These are phyloP conservation scores for Centrocercus urophasianus DNA, from an alignment of 2,113 vertebrate genomes.

Conservation along the genomic window DNA sequence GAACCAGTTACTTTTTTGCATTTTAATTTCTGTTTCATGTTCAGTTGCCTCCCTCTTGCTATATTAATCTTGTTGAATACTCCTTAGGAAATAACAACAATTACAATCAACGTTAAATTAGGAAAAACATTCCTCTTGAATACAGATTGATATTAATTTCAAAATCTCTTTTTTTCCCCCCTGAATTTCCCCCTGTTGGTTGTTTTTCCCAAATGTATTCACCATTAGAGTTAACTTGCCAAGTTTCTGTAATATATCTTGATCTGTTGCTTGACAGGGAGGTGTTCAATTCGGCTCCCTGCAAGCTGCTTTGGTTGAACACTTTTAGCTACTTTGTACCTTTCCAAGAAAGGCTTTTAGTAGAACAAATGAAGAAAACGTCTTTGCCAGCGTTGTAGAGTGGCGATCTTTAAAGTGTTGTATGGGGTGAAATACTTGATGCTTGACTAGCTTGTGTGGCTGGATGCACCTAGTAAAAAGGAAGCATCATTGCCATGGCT, in stretches of 20 bases:
- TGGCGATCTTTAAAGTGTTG: background rate
- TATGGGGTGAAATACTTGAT: background rate
- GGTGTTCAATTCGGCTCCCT: constrained; percentile 23
- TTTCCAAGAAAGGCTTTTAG: constrained; percentile 13
- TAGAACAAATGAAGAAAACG: background rate
- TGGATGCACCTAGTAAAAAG: background rate
- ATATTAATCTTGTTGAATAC: constrained; percentile 14
- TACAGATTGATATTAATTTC: background rate
- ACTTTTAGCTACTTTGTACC: background rate
- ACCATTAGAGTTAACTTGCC: background rate
- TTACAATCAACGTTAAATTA: background rate
- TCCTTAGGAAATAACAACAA: constrained; percentile 21
- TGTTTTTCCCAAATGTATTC: background rate
- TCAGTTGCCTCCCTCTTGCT: background rate
- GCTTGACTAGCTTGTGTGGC: background rate
- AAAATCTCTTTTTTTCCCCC: background rate
- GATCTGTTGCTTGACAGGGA: background rate
- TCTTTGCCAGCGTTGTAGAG: constrained; percentile 7
- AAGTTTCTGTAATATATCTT: background rate
- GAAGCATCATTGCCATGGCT: background rate
- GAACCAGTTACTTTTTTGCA: background rate
- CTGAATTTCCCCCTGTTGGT: background rate
- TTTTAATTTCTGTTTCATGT: constrained; percentile 31
- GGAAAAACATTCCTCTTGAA: constrained; percentile 6
- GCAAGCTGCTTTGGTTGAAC: constrained; percentile 23